Evolutionary conservation across 2,113 vertebrate species (phyloP), one percentile per base, ranked within the genome.

Genomic region (Scalopus aquaticus): DNA sequence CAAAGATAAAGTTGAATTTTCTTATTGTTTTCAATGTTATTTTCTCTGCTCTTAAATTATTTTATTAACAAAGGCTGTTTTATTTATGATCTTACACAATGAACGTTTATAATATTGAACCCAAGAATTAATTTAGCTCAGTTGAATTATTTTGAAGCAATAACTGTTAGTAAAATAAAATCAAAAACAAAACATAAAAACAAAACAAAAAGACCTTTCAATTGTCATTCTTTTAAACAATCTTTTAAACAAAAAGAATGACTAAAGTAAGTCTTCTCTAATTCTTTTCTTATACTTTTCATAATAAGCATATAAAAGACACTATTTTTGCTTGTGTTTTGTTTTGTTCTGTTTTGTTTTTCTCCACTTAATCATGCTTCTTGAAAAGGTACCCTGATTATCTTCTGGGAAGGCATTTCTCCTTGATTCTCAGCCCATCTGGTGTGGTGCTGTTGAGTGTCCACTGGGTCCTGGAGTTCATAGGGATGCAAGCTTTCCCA

Each of bases 81-180:
- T 35, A 39, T 70, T 87, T 92, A 44, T 51, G 9, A 32, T 73
- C 16, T 89, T 95, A 32, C 46, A 77, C 8, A 93, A 32, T 91
- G 4, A 89, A 2, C 15, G 39, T 37, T 69, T 80, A 44, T 58
- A 79, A 64, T 73, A 26, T 39, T 95, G 42, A 83, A 67, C 35
- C 9, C 80, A 39, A 62, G 12, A 67, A 94, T 93, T 96, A 69
- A 92, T 72, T 70, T 88, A 54, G 10, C 10, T 93, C 49, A 37
- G 4, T 8, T 79, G 39, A 88, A 26, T 69, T 73, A 85, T 58
- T 86, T 73, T 89, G 28, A 82, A 89, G 24, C 42, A 44, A 6
- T 82, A 89, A 44, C 42, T 51, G 72, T 94, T 82, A 70, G 87
- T 32, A 77, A 60, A 86, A 80, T 94, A 7, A 17, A n/a, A 49